Conservation (phyloP, 2,797 vertebrate species). For the Chaenodraco wilsoni region DNA sequence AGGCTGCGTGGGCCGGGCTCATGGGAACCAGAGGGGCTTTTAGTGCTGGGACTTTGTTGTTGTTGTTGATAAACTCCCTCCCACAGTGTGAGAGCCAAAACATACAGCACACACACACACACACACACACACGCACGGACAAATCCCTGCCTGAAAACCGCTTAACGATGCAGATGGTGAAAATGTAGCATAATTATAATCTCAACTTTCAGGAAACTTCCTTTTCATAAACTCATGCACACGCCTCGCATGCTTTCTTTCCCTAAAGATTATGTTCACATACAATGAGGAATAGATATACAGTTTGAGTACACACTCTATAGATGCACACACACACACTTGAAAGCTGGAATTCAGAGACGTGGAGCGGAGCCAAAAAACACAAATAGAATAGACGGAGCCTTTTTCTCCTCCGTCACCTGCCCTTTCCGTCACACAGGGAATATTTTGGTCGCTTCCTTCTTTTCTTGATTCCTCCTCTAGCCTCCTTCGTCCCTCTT, state of each 20-base stretch:
- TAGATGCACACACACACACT: conserved; percentile 14
- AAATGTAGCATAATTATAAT: background rate
- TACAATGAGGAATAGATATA: conserved; percentile 13
- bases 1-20: conserved; percentile 49
- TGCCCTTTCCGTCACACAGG: conserved; percentile 14
- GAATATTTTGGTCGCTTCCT: conserved; percentile 25
- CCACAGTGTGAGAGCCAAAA: conserved; percentile 60
- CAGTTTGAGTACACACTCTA: conserved; percentile 6
- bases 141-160: background rate
- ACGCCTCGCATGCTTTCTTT: background rate
- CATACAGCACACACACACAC: conserved; percentile 14
- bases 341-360: conserved; percentile 17
- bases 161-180: background rate
- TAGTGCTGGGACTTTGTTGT: conserved; percentile 45
- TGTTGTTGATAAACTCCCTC: conserved; percentile 59
- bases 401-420: conserved; percentile 12
- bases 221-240: background rate
- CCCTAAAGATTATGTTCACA: conserved; percentile 8
- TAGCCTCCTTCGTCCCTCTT: background rate
- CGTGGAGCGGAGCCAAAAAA: conserved; percentile 24
- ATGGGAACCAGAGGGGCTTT: conserved; percentile 69
- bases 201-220: conserved; percentile 2
- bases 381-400: background rate
- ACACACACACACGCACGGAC: background rate
- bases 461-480: conserved; percentile 10